A percentile compares a stretch with the other conserved stretches of the same genome.
These are phyloP conservation scores for Phoenicopterus ruber DNA, from an alignment of 2,113 vertebrate genomes.

Conservation along the genomic window DNA sequence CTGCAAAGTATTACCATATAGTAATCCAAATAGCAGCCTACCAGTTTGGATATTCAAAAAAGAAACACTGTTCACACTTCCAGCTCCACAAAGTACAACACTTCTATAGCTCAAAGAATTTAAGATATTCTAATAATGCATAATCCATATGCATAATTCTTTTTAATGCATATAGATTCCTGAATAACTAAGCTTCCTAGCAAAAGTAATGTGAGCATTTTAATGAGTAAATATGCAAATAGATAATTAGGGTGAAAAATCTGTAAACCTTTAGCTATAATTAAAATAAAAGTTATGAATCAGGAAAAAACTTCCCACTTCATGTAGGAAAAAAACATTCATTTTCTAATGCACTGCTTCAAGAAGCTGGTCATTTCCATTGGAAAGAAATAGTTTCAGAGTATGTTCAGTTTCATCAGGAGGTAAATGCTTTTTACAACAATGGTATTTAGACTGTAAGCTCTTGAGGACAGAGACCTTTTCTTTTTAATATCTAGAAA, in stretches of 20 bases:
- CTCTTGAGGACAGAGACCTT: slow-evolving; percentile 56
- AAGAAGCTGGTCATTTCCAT: not conserved
- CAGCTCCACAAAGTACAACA: not conserved
- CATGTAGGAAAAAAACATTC: not conserved
- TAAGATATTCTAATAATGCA: not conserved
- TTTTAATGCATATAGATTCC: not conserved
- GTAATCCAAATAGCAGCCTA: not conserved
- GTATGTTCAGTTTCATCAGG: not conserved
- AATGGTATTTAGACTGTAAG: slow-evolving; percentile 52
- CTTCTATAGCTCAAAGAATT: not conserved
- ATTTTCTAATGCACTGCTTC: not conserved
- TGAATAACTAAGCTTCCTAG: not conserved
- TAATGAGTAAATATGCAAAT: not conserved
- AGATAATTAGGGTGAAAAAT: not conserved
- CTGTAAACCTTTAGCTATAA: not conserved
- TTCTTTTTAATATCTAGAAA: slow-evolving; percentile 56
- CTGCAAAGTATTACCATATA: not conserved
- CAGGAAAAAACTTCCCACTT: not conserved
- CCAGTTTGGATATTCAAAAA: not conserved
- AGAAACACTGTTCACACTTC: not conserved
- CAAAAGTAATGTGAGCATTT: not conserved
- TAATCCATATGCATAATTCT: not conserved
- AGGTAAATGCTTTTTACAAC: not conserved
- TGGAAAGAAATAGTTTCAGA: slow-evolving; percentile 1
- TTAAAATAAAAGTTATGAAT: not conserved